phyloP scores from a whole-genome alignment of 2,888 invertebrate species.

The Acronicta alni region DNA sequence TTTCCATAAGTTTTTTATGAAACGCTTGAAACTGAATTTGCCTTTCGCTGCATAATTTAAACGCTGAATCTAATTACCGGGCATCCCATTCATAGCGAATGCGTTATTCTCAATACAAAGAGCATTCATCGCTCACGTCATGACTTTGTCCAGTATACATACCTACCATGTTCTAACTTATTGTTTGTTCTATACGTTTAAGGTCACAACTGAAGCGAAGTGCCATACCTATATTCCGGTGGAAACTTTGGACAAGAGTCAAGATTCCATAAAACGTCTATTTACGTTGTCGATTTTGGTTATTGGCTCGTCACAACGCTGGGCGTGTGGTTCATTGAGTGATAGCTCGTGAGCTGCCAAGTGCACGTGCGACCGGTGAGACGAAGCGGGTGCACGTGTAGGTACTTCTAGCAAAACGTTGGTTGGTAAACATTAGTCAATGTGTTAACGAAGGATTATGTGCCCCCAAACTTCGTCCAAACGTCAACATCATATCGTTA shows the following conservation, averaged over 20 bases:
- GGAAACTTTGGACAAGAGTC: constrained; percentile 59
- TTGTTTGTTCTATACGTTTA: constrained; percentile 13
- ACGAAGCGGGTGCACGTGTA: constrained; percentile 21
- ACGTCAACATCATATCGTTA: no score
- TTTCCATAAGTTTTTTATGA: not conserved
- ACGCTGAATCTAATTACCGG: constrained; percentile 11
- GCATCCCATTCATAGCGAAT: constrained; percentile 16
- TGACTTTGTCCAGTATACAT: not conserved
- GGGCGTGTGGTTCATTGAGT: constrained; percentile 35
- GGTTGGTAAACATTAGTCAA: constrained; percentile 19
- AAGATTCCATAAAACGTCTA: constrained; percentile 56
- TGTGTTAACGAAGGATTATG: constrained; percentile 17
- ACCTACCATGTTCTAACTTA: constrained; percentile 3
- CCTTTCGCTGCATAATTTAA: constrained; percentile 14
- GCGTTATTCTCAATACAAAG: constrained; percentile 8
- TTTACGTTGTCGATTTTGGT: constrained; percentile 28
- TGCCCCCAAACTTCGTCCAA: constrained; percentile 3
- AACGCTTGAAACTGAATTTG: not conserved
- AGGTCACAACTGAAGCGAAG: constrained; percentile 11
- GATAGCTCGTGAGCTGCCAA: constrained; percentile 35
- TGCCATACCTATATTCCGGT: not conserved
- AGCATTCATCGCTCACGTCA: not conserved
- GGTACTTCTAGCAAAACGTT: constrained; percentile 14
- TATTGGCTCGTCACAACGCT: constrained; percentile 30
- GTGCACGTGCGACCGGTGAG: constrained; percentile 27